phyloP scores from a whole-genome alignment of 2,797 vertebrate genomes.

The Agapornis canus region DNA sequence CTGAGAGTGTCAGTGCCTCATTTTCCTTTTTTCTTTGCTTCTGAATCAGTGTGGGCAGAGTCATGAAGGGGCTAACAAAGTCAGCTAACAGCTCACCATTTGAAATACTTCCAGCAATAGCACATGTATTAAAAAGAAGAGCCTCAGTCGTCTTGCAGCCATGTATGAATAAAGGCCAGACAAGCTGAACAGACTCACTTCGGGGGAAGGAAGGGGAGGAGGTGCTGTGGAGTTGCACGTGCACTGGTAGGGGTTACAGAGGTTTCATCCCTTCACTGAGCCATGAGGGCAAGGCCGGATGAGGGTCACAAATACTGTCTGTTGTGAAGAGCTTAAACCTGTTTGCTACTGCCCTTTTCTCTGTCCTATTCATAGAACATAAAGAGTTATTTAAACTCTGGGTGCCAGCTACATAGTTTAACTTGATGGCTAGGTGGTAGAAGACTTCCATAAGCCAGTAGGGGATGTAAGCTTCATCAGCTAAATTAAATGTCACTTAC shows the following conservation, averaged over 20 bases:
- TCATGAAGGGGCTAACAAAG: neutral
- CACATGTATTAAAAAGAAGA: neutral
- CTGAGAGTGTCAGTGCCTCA: neutral
- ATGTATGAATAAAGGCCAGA: neutral
- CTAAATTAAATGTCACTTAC: neutral
- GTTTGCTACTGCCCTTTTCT: neutral
- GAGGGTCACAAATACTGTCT: neutral
- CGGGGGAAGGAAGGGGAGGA: neutral
- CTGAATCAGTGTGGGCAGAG: neutral
- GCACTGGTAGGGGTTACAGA: neutral
- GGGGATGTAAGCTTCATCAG: neutral
- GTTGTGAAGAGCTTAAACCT: neutral
- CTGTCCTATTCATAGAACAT: neutral
- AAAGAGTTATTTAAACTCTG: neutral
- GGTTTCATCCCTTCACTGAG: neutral
- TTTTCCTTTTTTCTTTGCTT: neutral
- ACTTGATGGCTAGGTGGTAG: neutral
- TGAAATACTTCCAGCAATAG: neutral
- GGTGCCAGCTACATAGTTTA: neutral
- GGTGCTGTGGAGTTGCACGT: neutral
- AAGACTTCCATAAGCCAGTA: neutral
- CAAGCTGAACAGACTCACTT: neutral
- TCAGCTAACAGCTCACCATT: neutral
- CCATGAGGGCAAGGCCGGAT: neutral
- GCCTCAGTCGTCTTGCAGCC: neutral